Percentiles rank a stretch among this genome's conserved stretches.
These are phyloP conservation scores for Hormaphis cornu DNA, from an alignment of 1,140 invertebrate genomes.

Conservation along the genomic window DNA sequence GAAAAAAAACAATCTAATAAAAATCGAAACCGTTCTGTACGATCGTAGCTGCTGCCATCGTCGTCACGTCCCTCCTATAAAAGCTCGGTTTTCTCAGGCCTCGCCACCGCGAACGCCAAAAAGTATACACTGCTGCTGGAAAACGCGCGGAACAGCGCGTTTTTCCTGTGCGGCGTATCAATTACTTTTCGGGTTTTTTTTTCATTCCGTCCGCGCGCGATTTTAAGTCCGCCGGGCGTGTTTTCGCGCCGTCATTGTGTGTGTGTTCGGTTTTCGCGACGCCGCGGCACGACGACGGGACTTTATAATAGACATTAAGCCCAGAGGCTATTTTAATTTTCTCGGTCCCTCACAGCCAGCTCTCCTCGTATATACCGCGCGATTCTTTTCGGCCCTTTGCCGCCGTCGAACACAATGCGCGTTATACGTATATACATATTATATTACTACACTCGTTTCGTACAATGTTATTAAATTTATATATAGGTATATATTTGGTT, in stretches of 20 bases:
- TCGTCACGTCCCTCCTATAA: too few species aligned
- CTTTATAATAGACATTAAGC: conserved; percentile 31
- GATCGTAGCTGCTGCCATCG: background rate
- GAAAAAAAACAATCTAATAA: background rate
- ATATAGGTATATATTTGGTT: too few species aligned
- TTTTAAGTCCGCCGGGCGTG: conserved; percentile 32
- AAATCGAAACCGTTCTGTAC: conserved; percentile 16
- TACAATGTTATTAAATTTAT: too few species aligned
- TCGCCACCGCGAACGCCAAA: too few species aligned
- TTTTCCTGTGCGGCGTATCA: conserved; percentile 15
- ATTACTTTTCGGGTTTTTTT: conserved; percentile 31
- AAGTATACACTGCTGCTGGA: too few species aligned
- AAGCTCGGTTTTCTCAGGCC: too few species aligned
- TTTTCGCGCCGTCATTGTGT: conserved; percentile 30
- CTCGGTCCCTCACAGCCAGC: background rate
- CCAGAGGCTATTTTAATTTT: conserved; percentile 33
- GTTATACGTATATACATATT: background rate
- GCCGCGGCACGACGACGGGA: conserved; percentile 22
- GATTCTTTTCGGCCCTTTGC: background rate
- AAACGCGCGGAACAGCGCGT: too few species aligned
- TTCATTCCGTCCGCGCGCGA: conserved; percentile 19
- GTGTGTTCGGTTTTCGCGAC: conserved; percentile 30
- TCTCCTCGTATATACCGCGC: background rate
- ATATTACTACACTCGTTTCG: too few species aligned
- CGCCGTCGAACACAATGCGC: background rate